Percentiles rank a stretch among this genome's conserved stretches.
phyloP scores from a whole-genome alignment of 2,888 invertebrate species.

The Acleris holmiana region DNA sequence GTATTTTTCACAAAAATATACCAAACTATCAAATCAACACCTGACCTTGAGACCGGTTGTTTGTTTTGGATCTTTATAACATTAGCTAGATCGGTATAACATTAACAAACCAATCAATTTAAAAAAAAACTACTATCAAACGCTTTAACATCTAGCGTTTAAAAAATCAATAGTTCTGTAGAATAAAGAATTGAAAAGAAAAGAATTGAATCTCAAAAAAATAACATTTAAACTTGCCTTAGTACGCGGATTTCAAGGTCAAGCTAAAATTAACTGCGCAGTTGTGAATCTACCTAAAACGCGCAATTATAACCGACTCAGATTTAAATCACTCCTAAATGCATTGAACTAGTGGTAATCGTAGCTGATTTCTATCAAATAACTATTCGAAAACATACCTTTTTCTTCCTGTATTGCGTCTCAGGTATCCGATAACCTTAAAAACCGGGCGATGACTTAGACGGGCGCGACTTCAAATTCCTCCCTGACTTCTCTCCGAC shows the following conservation, averaged over 20 bases:
- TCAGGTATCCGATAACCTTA: conserved; percentile 24
- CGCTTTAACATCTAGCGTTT: no score
- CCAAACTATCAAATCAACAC: no score
- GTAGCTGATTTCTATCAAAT: neutral
- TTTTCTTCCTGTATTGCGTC: conserved; percentile 19
- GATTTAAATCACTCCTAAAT: no score
- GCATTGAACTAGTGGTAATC: no score
- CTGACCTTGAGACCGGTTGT: no score
- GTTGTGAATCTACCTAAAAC: neutral
- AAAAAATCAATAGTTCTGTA: no score
- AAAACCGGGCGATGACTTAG: conserved; percentile 36
- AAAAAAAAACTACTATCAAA: no score
- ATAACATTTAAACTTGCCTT: neutral
- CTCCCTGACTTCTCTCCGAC: conserved; percentile 19
- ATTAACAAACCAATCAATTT: no score
- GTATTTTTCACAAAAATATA: no score
- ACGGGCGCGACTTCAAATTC: conserved; percentile 15
- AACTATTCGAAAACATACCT: conserved; percentile 27
- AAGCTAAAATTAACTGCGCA: neutral
- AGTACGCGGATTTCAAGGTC: neutral
- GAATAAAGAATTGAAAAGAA: neutral
- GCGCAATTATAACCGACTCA: neutral
- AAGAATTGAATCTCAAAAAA: neutral
- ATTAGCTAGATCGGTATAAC: no score
- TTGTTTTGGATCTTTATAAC: no score